phyloP scores from a whole-genome alignment of 2,113 vertebrate genomes.

The Crotophaga sulcirostris region DNA sequence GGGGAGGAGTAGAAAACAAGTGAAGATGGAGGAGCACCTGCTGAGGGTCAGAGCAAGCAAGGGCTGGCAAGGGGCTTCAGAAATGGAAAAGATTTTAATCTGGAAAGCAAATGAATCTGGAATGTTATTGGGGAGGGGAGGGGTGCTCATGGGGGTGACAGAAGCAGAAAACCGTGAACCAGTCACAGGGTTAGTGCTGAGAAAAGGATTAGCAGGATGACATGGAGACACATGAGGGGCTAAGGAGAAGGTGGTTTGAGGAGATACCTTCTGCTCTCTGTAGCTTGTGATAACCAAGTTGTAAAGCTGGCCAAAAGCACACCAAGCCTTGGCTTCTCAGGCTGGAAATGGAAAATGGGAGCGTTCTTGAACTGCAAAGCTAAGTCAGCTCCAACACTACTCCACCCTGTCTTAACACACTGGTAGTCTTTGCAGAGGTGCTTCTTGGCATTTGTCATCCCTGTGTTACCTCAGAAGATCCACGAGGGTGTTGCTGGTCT shows the following conservation, averaged over 20 bases:
- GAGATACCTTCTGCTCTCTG: background rate
- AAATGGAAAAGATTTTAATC: background rate
- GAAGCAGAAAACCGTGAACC: background rate
- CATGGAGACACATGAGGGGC: background rate
- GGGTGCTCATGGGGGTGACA: background rate
- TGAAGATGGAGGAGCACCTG: rapidly evolving
- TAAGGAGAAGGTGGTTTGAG: background rate
- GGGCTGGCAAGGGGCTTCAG: background rate
- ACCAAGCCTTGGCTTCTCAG: background rate
- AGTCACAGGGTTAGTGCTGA: rapidly evolving
- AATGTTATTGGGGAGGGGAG: background rate
- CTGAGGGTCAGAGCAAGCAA: background rate
- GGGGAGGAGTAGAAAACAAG: background rate
- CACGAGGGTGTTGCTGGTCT: rapidly evolving
- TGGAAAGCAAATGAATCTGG: background rate
- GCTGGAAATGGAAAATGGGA: background rate
- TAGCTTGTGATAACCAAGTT: background rate
- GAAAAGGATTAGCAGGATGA: background rate
- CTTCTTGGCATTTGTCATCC: background rate
- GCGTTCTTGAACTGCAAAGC: background rate
- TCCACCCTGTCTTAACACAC: rapidly evolving
- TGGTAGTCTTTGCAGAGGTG: rapidly evolving
- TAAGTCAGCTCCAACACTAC: background rate
- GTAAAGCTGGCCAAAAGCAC: background rate
- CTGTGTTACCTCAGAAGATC: rapidly evolving